Evolutionary conservation across 2,888 invertebrate genomes (phyloP).

Genomic region (Gortyna flavago): DNA sequence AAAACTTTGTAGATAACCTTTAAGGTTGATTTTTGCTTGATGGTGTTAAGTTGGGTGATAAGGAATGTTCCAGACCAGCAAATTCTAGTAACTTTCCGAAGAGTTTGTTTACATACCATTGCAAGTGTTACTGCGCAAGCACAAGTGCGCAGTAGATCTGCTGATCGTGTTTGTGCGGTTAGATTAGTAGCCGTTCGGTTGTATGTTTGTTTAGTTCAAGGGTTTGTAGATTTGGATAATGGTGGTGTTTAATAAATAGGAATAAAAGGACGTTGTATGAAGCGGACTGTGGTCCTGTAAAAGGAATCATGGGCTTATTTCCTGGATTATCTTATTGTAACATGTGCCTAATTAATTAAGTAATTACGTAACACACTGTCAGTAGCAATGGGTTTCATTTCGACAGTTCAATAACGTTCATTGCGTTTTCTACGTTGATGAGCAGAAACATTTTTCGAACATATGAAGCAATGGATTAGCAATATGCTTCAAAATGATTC

Average conservation of each 20-base stretch:
- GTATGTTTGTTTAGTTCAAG: constrained; percentile 31
- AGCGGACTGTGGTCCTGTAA: not conserved
- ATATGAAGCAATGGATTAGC: too few relatives aligned
- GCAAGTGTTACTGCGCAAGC: constrained; percentile 66
- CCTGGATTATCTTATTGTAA: too few relatives aligned
- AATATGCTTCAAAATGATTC: too few relatives aligned
- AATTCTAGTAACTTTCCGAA: constrained; percentile 71
- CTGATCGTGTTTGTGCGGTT: constrained; percentile 67
- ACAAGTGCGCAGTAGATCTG: constrained; percentile 67
- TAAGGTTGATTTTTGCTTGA: constrained; percentile 45
- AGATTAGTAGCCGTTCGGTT: constrained; percentile 93
- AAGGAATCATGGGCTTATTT: too few relatives aligned
- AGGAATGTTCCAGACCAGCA: constrained; percentile 64
- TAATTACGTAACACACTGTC: too few relatives aligned
- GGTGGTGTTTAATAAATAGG: not conserved
- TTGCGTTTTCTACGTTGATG: too few relatives aligned
- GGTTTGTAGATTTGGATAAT: constrained; percentile 5
- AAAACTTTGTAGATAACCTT: rapidly evolving
- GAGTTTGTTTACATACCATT: constrained; percentile 65
- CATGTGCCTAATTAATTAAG: too few relatives aligned
- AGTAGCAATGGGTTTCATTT: too few relatives aligned
- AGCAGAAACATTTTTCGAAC: too few relatives aligned
- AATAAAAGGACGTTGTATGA: not conserved
- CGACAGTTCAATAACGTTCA: too few relatives aligned
- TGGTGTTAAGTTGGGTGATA: constrained; percentile 20